These are phyloP conservation scores for Pipistrellus kuhlii DNA, from an alignment of 2,797 vertebrate species.

Conservation along the genomic window DNA sequence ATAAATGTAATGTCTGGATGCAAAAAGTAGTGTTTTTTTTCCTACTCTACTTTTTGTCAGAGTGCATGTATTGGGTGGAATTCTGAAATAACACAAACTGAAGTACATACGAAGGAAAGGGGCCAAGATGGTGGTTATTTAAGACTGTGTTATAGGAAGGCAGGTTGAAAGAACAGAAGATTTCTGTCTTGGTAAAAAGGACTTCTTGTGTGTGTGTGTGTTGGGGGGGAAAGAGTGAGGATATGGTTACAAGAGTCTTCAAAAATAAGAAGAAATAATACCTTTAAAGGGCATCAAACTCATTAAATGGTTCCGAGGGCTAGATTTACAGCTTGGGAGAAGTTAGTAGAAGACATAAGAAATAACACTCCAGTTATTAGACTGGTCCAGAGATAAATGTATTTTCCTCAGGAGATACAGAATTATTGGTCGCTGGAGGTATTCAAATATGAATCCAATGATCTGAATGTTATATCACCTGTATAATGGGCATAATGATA, in stretches of 20 bases:
- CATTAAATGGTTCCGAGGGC: neutral
- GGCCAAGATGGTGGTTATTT: neutral
- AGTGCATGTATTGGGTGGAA: neutral
- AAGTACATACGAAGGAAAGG: slow-evolving; percentile 20
- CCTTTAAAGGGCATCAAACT: slow-evolving; percentile 1
- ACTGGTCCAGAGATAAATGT: neutral
- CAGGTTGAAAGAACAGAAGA: slow-evolving; percentile 29
- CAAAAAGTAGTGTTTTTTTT: neutral
- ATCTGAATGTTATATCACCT: neutral
- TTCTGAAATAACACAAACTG: slow-evolving; percentile 59
- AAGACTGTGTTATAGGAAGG: neutral
- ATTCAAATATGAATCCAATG: neutral
- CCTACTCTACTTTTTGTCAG: slow-evolving; percentile 14
- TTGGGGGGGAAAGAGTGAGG: too few species aligned
- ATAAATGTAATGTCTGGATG: slow-evolving; percentile 8
- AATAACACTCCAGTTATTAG: slow-evolving; percentile 27
- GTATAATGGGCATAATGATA: neutral
- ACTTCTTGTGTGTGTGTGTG: neutral
- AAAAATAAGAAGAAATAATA: slow-evolving; percentile 45
- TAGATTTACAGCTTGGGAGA: slow-evolving; percentile 49
- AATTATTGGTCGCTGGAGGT: neutral
- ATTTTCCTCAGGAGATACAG: slow-evolving; percentile 25
- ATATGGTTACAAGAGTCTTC: neutral
- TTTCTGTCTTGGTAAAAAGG: slow-evolving; percentile 17
- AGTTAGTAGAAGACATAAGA: slow-evolving; percentile 47